phyloP scores from a whole-genome alignment of 1,140 invertebrate species.

The Tyrophagus putrescentiae region DNA sequence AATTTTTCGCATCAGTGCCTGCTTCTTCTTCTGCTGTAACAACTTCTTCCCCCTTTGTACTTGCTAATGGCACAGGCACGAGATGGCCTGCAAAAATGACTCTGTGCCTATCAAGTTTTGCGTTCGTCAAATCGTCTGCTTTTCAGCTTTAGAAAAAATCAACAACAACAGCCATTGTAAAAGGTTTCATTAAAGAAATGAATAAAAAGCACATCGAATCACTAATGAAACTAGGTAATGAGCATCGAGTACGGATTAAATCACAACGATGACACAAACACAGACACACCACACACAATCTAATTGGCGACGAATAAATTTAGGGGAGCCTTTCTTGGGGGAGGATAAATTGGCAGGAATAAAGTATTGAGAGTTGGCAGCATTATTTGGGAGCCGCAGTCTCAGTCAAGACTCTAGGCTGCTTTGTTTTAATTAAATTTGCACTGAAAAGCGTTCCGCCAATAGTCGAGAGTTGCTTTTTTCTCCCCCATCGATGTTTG shows the following conservation, averaged over 20 bases:
- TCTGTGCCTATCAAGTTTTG: too few species aligned
- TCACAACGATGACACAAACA: background rate
- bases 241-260: background rate
- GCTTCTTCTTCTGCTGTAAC: too few species aligned
- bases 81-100: too few species aligned
- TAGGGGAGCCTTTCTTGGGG: background rate
- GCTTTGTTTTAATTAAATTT: slow-evolving; percentile 4
- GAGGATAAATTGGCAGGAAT: too few species aligned
- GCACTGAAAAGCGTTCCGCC: background rate
- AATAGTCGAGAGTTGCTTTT: background rate
- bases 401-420: background rate
- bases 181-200: background rate
- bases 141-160: too few species aligned
- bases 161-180: too few species aligned
- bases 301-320: slow-evolving; percentile 1
- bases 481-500: background rate
- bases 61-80: too few species aligned
- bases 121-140: too few species aligned
- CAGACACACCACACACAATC: background rate
- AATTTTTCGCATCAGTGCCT: too few species aligned
- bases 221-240: slow-evolving; percentile 9
- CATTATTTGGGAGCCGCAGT: too few species aligned
- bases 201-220: slow-evolving; percentile 2
- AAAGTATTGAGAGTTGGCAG: too few species aligned
- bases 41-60: too few species aligned